Percentiles rank a stretch among this genome's conserved stretches.
Evolutionary conservation across 2,888 invertebrate genomes (phyloP).

Genomic region (Diarsia dahlii): DNA sequence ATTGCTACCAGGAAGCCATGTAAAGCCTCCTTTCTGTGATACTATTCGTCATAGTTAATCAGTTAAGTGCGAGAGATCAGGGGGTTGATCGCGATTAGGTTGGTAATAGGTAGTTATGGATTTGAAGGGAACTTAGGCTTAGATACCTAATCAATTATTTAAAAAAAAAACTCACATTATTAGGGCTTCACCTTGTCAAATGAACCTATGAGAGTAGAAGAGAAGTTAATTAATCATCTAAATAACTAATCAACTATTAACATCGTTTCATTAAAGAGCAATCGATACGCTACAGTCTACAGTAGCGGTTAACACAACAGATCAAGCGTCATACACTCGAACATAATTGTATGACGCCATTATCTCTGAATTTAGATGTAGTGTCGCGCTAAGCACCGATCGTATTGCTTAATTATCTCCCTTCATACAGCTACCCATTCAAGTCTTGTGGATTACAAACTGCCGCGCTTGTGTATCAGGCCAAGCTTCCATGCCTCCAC

Average conservation of each 20-base stretch:
- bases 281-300: constrained; percentile 24
- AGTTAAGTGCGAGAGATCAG: constrained; percentile 14
- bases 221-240: neutral
- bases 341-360: constrained; percentile 57
- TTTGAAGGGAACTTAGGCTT: neutral
- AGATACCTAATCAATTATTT: neutral
- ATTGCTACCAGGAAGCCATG: constrained; percentile 78
- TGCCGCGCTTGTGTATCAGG: constrained; percentile 74
- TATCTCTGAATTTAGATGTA: constrained; percentile 64
- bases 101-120: neutral
- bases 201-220: neutral
- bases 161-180: neutral
- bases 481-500: constrained; percentile 61
- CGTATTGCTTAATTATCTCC: constrained; percentile 77
- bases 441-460: constrained; percentile 74
- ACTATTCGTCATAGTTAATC: constrained; percentile 56
- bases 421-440: constrained; percentile 74
- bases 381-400: constrained; percentile 62
- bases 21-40: constrained; percentile 70
- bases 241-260: constrained; percentile 2
- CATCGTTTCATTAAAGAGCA: neutral
- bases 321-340: constrained; percentile 52
- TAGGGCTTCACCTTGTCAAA: neutral
- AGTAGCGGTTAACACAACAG: constrained; percentile 37
- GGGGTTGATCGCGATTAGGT: neutral